A percentile compares a stretch with the other conserved stretches of the same genome.
phyloP scores from a whole-genome alignment of 2,113 vertebrate genomes.

The Calidris pygmaea region DNA sequence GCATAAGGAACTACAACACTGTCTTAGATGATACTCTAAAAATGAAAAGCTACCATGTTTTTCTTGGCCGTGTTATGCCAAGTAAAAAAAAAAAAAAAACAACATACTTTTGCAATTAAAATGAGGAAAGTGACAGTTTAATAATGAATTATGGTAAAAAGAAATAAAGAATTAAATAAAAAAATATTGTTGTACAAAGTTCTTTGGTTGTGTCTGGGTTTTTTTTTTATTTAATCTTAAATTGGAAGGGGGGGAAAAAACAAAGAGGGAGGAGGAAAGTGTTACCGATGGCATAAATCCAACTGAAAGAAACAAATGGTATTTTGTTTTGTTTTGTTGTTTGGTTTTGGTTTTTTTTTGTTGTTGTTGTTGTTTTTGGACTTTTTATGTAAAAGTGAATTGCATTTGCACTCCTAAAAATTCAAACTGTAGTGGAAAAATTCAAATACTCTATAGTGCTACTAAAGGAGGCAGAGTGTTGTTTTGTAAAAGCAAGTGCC shows the following conservation, averaged over 20 bases:
- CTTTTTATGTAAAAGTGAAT: background rate
- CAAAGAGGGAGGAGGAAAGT: background rate
- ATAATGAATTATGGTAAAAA: background rate
- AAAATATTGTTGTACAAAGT: background rate
- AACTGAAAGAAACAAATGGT: background rate
- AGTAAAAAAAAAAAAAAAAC: background rate
- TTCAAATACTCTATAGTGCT: background rate
- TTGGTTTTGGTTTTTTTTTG: background rate
- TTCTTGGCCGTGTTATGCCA: background rate
- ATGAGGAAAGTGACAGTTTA: background rate
- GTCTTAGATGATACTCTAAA: background rate
- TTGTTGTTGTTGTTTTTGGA: background rate
- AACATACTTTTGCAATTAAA: background rate
- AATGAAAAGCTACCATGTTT: background rate
- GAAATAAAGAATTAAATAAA: background rate
- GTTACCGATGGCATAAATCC: background rate
- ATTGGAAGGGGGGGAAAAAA: background rate
- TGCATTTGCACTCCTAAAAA: background rate
- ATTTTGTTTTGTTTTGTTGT: background rate
- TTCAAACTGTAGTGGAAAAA: background rate
- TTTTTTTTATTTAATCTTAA: background rate
- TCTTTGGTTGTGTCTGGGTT: background rate
- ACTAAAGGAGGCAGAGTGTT: background rate
- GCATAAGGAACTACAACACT: background rate
- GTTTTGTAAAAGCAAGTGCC: background rate